Base-by-base conservation (phyloP, 2,888 invertebrate genomes). In the Perizoma flavofasciatum region DNA sequence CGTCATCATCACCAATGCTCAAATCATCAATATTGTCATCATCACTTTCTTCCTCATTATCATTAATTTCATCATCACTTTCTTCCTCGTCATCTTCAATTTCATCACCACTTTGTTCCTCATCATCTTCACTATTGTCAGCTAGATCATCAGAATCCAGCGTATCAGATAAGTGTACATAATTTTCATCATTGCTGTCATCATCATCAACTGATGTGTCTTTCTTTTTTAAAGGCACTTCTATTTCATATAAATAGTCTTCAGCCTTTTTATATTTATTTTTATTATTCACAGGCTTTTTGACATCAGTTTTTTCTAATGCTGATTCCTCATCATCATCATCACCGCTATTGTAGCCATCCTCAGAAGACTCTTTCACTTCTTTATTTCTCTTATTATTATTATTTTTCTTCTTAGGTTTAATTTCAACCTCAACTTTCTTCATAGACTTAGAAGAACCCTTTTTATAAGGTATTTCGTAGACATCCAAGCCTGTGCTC, bases 401-500 rank as follows among this genome's bases (percentile, higher is more conserved):
- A 62, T 49, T 45, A 63, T 62, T n/a, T n/a, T n/a, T 57, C 33
- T 68, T 68, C 5, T 63, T 55, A 43, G 59, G 48, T 50, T 65
- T 66, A 9, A 53, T 32, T 61, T 69, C 59, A 10, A 61, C 37
- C 4, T 64, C 50, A 58, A 59, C 54, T 63, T 81, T 80, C 66
- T 82, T 86, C 6, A 22, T 59, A 22, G 59, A 34, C 68, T 87
- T 87, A 1, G 61, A 66, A 32, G 87, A 76, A 11, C 74, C 68
- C 64, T 90, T 89, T 69, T 86, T 87, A 67, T 85, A 89, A 6
- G 85, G 84, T 64, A 89, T 80, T 5, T 91, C 86, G 57, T 92
- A 90, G 1, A 86, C 83, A 67, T 92, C 83, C 8, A 85, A 65
- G 49, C 82, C 89, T 73, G 82, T 85, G 46, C 68, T 70, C 34